A percentile compares a stretch with the other conserved stretches of the same genome.
These are phyloP conservation scores for Halcyon badia DNA, from an alignment of 2,797 vertebrate genomes.

Conservation along the genomic window DNA sequence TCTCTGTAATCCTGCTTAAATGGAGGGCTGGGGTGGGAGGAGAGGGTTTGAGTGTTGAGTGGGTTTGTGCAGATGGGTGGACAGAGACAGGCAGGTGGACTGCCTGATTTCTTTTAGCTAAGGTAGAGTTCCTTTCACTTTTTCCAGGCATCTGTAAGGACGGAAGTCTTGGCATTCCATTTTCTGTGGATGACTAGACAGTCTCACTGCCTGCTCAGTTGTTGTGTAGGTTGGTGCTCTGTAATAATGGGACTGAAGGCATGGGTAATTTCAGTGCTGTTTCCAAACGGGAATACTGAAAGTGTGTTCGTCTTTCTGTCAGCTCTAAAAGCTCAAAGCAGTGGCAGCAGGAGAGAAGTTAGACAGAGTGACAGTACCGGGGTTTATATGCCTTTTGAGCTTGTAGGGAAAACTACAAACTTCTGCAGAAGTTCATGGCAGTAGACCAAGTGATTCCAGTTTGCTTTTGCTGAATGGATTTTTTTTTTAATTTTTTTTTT, in stretches of 20 bases:
- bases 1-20: neutral
- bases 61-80: neutral
- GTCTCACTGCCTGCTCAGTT: neutral
- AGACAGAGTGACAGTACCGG: neutral
- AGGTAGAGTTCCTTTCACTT: neutral
- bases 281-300: neutral
- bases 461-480: neutral
- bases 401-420: neutral
- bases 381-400: neutral
- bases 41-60: fast-evolving
- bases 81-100: neutral
- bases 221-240: neutral
- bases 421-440: neutral
- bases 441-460: neutral
- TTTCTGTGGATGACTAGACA: neutral
- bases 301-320: neutral
- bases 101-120: neutral
- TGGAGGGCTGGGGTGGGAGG: neutral
- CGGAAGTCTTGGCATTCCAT: neutral
- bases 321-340: neutral
- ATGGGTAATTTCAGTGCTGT: neutral
- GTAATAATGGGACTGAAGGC: neutral
- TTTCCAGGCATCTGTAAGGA: neutral
- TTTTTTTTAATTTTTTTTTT: neutral
- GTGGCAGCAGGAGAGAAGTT: neutral